Base-by-base conservation (phyloP, 2,888 invertebrate species). In the Mesochorus sp. region DNA sequence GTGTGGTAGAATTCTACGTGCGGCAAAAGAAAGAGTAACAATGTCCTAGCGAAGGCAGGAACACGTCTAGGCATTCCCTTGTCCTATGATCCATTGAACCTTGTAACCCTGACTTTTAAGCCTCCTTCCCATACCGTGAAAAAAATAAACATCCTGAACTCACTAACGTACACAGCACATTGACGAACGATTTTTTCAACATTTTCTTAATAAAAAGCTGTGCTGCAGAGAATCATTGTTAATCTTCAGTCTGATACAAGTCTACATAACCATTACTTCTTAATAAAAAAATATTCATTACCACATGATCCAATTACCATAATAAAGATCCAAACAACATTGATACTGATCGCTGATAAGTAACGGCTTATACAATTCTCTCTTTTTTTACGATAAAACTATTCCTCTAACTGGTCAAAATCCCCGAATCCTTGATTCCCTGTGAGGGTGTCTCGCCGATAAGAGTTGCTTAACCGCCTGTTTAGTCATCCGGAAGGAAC, bases 31-130 rank as follows among this genome's bases (percentile, higher is more conserved):
- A 70, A 71, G 77, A 81, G 79, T 81, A 80, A 88, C 86, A 84
- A 89, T 89, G 89, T 89, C 88, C 88, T 88, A 89, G 89, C 89
- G 88, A 88, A 89, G 88, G 88, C 85, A 85, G 84, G 76, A 86
- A 47, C 80, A 77, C 80, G 83, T 82, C 79, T 83, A 86, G 86
- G 84, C 83, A 85, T 85, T 83, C 85, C 85, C 87, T 86, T 80
- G 85, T 79, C 83, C 84, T 86, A 84, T 80, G 79, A 76, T 85
- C 88, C 85, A 81, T 80, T 82, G 83, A 77, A 84, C 85, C 85
- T 80, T 42, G 51, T 28, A 70, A 59, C 57, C 66, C 70, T 31
- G 57, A 70, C 39, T 14, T 73, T 42, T 53, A 51, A 12, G 44
- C 31, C 64, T 19, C 17, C 55, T 34, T 21, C 70, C 34, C 17